Evolutionary conservation across 2,113 vertebrate genomes (phyloP).

Genomic region (Hemiprocne comata): DNA sequence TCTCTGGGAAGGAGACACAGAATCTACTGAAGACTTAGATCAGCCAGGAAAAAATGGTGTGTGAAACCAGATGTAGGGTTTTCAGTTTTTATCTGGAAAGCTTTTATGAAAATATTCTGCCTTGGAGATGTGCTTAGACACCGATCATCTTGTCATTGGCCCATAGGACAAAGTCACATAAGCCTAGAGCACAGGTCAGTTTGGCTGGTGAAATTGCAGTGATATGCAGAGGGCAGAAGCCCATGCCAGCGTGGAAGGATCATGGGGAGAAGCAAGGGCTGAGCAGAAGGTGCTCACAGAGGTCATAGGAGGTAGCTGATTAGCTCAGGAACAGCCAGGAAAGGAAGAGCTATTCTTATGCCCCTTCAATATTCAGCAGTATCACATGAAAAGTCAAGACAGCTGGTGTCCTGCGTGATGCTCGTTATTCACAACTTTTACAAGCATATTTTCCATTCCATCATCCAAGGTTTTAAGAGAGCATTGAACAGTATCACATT

Average conservation of each 20-base stretch:
- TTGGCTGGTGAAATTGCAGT: background rate
- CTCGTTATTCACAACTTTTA: constrained; percentile 14
- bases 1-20: background rate
- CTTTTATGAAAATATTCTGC: background rate
- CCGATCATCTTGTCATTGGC: background rate
- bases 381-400: constrained; percentile 41
- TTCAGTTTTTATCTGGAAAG: background rate
- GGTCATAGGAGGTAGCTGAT: background rate
- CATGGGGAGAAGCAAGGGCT: background rate
- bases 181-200: background rate
- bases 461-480: background rate
- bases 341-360: constrained; percentile 44
- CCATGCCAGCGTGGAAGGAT: background rate
- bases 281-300: constrained; percentile 2
- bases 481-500: background rate
- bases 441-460: constrained; percentile 7
- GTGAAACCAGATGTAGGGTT: background rate
- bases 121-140: background rate
- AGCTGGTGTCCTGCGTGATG: constrained; percentile 31
- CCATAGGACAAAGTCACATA: background rate
- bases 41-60: background rate
- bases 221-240: background rate
- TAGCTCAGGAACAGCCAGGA: constrained; percentile 6
- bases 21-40: background rate
- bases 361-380: constrained; percentile 51